Base-by-base conservation (phyloP, 2,888 invertebrate species). In the Geophilus truncorum region DNA sequence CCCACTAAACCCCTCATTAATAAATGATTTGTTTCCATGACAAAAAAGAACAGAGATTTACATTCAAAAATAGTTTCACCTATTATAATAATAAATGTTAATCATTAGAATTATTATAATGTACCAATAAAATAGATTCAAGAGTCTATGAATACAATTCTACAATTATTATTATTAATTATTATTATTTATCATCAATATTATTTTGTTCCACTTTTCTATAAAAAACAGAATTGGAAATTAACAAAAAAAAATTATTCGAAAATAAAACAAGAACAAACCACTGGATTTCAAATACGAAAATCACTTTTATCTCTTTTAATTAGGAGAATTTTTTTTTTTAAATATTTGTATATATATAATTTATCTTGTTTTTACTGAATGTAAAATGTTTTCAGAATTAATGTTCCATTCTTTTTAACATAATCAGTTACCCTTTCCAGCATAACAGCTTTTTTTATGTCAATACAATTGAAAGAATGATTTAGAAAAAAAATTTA, bases 111-210 rank as follows among this genome's bases (percentile, higher is more conserved):
- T 70, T 70, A 78, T 40, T 78, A 78, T 78, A 28, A 79, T 79
- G 30, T 79, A 79, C 79, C 79, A 79, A 79, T 79, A 79, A 79
- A 79, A 79, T 79, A 70, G 70, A 79, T 23, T 79, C 79, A 79
- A 79, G 79, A 79, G 79, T 79, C 36, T 36, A 79, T 79, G 62
- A 78, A 78, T 78, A 78, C 78, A 78, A 78, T 77, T 78, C 78
- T 78, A 78, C 78, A 78, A 36, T 78, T 36, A 36, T 70, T 70
- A 70, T 70, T 70, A 70, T 25, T 45, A 9, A 3, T 70, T 51
- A 51, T 51, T 51, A 51, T 51, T 51, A 40, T 40, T 12, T 40
- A 40, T 40, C 18, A 51, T 51, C 51, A 51, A 70, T 25, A 70
- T 25, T 70, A 70, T 70, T 70, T 25, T 70, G 70, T 70, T 70